A percentile compares a stretch with the other conserved stretches of the same genome.
phyloP scores from a whole-genome alignment of 37 sponge, comb jelly and placozoan genomes.

The Halisarca cf. caerulea region DNA sequence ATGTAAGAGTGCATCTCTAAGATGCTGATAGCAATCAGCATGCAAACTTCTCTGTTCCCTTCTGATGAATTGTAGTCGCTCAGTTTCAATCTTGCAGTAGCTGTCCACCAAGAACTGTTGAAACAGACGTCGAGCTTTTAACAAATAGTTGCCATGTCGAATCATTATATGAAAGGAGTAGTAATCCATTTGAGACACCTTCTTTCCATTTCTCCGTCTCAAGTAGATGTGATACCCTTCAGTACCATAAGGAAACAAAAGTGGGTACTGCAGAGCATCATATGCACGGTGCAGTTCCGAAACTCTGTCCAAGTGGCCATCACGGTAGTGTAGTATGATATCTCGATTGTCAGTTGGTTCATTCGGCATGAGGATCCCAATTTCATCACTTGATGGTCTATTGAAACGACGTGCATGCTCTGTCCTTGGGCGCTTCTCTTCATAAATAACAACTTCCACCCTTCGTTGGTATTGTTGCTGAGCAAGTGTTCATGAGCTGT shows the following conservation, averaged over 20 bases:
- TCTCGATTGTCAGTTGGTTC: constrained; percentile 5
- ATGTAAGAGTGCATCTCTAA: constrained; percentile 26
- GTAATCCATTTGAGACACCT: too few relatives aligned
- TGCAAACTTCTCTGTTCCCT: constrained; percentile 22
- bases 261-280: constrained; percentile 42
- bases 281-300: constrained; percentile 18
- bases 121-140: constrained; percentile 30
- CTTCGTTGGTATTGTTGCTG: not conserved
- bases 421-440: constrained; percentile 13
- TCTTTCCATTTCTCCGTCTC: constrained; percentile 30
- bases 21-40: constrained; percentile 35
- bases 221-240: constrained; percentile 30
- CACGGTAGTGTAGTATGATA: constrained; percentile 14
- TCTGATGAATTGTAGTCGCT: constrained; percentile 43
- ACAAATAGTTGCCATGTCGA: constrained; percentile 5
- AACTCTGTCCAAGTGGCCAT: not conserved
- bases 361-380: constrained; percentile 30
- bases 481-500: not conserved
- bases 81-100: constrained; percentile 64
- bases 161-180: constrained; percentile 52
- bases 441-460: constrained; percentile 45
- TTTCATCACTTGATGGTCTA: constrained; percentile 29
- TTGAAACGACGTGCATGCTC: constrained; percentile 27
- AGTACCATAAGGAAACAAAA: constrained; percentile 40
- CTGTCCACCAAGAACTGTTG: constrained; percentile 67